Percentiles rank a stretch among this genome's conserved stretches.
Conservation (phyloP, 2,113 vertebrate species). For the Ciconia boyciana region DNA sequence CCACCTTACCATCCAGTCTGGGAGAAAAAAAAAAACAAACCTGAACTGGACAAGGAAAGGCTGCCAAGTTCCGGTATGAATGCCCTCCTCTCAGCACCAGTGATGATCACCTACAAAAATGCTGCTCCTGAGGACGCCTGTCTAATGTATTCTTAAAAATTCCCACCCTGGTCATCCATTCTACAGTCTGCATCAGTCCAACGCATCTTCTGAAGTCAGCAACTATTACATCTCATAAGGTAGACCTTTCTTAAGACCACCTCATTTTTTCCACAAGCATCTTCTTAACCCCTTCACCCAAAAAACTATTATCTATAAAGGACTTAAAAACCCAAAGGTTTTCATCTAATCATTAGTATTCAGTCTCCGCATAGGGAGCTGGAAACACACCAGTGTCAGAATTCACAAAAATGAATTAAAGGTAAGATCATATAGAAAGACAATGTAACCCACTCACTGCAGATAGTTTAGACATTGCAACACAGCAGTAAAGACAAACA, state of each 20-base stretch:
- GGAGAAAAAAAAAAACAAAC: background rate
- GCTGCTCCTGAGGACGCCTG: background rate
- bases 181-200: background rate
- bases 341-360: background rate
- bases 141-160: background rate
- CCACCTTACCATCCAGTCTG: background rate
- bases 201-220: background rate
- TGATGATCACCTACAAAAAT: background rate
- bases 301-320: background rate
- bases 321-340: background rate
- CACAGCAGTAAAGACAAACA: constrained; percentile 38
- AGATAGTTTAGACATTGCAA: constrained; percentile 15
- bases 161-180: background rate
- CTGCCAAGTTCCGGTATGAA: background rate
- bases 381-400: background rate
- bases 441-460: background rate
- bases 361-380: background rate
- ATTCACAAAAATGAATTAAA: background rate
- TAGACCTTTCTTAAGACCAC: background rate
- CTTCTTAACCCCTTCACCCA: background rate
- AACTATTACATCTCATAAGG: background rate
- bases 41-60: background rate
- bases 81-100: background rate
- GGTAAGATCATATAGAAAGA: background rate
- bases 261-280: background rate